A percentile compares a stretch with the other conserved stretches of the same genome.
Conservation (phyloP, 2,888 invertebrate species). For the Nomada ruficornis region DNA sequence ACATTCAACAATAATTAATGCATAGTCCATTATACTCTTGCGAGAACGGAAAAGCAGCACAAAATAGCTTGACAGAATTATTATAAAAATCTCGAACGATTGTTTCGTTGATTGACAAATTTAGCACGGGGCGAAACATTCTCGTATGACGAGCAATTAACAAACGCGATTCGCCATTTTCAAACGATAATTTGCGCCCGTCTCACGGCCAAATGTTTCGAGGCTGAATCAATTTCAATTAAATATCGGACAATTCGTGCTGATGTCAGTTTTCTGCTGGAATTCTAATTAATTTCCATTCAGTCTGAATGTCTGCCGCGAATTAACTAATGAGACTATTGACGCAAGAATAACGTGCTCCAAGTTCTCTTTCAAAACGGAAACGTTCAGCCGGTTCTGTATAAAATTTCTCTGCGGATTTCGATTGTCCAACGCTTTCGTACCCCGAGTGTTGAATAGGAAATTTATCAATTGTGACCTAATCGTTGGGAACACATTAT, state of each 20-base stretch:
- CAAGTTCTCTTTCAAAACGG: neutral
- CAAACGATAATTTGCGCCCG: slow-evolving; percentile 1
- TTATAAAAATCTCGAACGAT: slow-evolving; percentile 1
- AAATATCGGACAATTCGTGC: slow-evolving; percentile 23
- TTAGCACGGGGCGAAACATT: neutral
- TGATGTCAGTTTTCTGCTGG: slow-evolving; percentile 4
- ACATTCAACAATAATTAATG: too few species aligned
- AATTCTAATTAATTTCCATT: slow-evolving; percentile 32
- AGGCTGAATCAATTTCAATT: slow-evolving; percentile 26
- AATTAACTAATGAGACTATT: neutral
- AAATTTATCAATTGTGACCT: neutral
- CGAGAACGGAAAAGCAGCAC: too few species aligned
- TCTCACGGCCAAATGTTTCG: neutral
- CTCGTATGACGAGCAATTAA: slow-evolving; percentile 22
- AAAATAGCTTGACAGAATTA: too few species aligned
- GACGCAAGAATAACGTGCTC: neutral
- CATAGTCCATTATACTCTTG: too few species aligned
- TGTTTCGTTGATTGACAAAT: neutral
- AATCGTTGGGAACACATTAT: neutral
- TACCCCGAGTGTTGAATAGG: neutral
- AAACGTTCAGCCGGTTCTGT: neutral
- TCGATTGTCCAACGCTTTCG: neutral
- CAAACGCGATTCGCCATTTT: slow-evolving; percentile 5
- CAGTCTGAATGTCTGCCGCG: neutral
- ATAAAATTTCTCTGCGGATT: neutral